Base-by-base conservation (phyloP, 2,113 vertebrate genomes). In the Bubo blakistoni region DNA sequence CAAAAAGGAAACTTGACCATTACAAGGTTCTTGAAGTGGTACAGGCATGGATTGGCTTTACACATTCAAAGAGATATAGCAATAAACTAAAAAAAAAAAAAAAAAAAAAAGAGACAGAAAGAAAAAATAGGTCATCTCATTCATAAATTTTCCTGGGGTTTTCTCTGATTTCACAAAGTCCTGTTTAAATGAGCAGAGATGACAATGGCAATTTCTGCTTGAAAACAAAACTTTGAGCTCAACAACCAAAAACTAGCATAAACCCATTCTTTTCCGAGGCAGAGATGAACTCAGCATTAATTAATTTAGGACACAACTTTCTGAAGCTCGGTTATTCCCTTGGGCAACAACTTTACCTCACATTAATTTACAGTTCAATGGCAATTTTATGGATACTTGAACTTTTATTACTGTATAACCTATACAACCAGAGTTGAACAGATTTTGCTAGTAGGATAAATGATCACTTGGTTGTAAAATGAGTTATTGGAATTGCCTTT, bases 341-440 rank as follows among this genome's bases (percentile, higher is more conserved):
- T 86, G 90, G 94, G 94, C 94, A 96, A 91, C 82, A 91, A 95
- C 91, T 97, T 97, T 95, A 95, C 94, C 94, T 95, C 84, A 79
- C 85, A 79, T 92, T 97, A 97, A 97, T 97, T 97, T 96, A 96
- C 91, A 95, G 95, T 94, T 96, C 94, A 95, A 88, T 85, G 95
- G 95, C 94, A 96, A 97, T 97, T 96, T 97, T 97, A 97, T 97
- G 97, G 95, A 74, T 95, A 96, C 88, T 96, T 95, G 90, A 97
- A 96, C 94, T 91, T 97, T 96, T 96, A 97, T 98, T 96, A 96
- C 67, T 96, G 78, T 92, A 90, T 96, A 97, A 96, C 90, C 92
- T 92, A 92, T 84, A 93, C 91, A 92, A 94, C 86, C 78, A 94
- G 91, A 95, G 86, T 92, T 90, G 95, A 96, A 83, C 89, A 94